Base-by-base conservation (phyloP, 2,888 invertebrate species). In the Yponomeuta evonymella region DNA sequence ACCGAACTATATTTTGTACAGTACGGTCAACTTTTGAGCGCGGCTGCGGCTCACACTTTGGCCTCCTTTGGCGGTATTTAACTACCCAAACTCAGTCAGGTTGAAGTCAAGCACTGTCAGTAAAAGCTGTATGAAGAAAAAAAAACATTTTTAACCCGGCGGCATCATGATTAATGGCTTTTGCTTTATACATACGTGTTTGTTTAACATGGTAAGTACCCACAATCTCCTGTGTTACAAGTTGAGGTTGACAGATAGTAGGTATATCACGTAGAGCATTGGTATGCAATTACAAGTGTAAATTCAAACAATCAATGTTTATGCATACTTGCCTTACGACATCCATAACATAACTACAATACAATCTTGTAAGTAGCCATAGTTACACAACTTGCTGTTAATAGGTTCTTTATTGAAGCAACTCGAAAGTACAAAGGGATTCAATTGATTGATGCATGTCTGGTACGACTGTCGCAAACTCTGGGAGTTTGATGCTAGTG, bases 241-340 rank as follows among this genome's bases (percentile, higher is more conserved):
- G 6, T 43, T 64, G 1, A 64, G 9, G 29, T 64, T 30, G 11
- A 64, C 64, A 64, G 29, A 64, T 66, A 36, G 15, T 15, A 66
- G 12, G 36, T 15, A 36, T 8, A 36, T 64, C 36, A 36, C 66
- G 36, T 67, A 64, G 23, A 29, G 29, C 29, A 64, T 29, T 64
- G 64, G 23, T 64, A 64, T 64, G 64, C 30, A 29, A 33, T 30
- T 30, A 33, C 65, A 29, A 65, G 65, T 65, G 33, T 29, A 65
- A 23, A 67, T 67, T 67, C 67, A 67, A 67, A 67, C 67, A 67
- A 67, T 67, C 36, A n/a, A 67, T 48, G 67, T 67, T 67, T 67
- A 69, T 69, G 62, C 62, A 69, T 11, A 15, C 67, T 43, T 48
- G 67, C 62, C 58, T 23, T 58, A 51, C 69, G 48, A 33, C 69